These are phyloP conservation scores for Paracanthobrama guichenoti DNA, from an alignment of 2,113 vertebrate genomes.

Conservation along the genomic window DNA sequence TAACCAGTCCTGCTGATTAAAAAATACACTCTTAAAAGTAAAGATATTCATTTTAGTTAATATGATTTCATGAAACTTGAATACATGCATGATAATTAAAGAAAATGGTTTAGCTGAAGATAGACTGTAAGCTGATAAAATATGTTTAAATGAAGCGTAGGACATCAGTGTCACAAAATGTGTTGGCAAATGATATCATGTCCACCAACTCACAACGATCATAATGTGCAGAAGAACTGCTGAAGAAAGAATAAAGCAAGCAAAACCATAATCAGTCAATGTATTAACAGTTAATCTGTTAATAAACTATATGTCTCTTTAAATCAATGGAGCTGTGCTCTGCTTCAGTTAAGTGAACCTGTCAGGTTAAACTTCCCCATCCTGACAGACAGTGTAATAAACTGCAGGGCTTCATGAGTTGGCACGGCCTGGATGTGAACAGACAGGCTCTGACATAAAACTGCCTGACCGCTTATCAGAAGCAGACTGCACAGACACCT, in stretches of 20 bases:
- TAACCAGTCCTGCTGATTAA: not conserved
- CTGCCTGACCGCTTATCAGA: slow-evolving; percentile 55
- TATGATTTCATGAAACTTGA: not conserved
- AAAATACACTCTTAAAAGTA: not conserved
- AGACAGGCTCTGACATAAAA: slow-evolving; percentile 54
- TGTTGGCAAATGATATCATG: not conserved
- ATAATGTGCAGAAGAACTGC: not conserved
- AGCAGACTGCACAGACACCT: slow-evolving; percentile 49
- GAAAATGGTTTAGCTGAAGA: not conserved
- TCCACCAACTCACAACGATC: not conserved
- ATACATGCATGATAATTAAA: not conserved
- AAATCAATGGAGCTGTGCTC: not conserved
- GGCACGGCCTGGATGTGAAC: slow-evolving; percentile 32
- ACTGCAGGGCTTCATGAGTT: slow-evolving; percentile 15
- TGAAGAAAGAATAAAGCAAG: not conserved
- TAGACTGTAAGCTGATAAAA: not conserved
- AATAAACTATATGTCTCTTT: not conserved
- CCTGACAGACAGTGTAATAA: slow-evolving; percentile 11
- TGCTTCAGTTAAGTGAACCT: not conserved
- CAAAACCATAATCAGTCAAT: not conserved
- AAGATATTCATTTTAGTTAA: not conserved
- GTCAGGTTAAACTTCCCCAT: not conserved
- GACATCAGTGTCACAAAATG: not conserved
- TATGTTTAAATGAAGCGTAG: not conserved
- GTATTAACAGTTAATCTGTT: not conserved